These are phyloP conservation scores for Ommatoiulus sabulosus DNA, from an alignment of 2,888 invertebrate species.

Conservation along the genomic window DNA sequence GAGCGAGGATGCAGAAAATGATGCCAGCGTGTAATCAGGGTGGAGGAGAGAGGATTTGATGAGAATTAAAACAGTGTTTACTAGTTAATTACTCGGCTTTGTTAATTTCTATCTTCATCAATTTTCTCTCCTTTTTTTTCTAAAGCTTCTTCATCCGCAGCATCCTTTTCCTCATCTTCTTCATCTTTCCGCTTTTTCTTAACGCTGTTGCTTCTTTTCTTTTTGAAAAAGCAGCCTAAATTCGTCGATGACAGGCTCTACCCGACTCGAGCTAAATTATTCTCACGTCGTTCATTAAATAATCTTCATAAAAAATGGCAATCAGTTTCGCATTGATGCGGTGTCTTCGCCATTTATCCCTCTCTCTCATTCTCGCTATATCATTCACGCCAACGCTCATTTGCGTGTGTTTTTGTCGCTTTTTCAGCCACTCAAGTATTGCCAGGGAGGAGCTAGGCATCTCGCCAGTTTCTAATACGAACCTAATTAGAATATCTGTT, in stretches of 20 bases:
- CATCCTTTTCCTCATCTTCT: not conserved
- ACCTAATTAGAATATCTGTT: slow-evolving; percentile 25
- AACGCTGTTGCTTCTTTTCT: not conserved
- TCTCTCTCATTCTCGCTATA: not conserved
- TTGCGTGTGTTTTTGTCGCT: not conserved
- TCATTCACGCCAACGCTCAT: not conserved
- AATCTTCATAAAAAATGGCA: not conserved
- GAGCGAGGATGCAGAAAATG: slow-evolving; percentile 28
- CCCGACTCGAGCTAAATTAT: slow-evolving; percentile 5
- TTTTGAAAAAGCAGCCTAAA: not conserved
- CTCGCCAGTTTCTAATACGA: not conserved
- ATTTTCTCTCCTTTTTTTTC: not conserved
- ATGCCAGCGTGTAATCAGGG: slow-evolving; percentile 20
- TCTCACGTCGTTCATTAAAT: slow-evolving; percentile 28
- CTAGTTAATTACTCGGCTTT: slow-evolving; percentile 34
- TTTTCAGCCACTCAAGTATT: not conserved
- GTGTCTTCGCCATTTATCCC: not conserved
- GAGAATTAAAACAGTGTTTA: slow-evolving; percentile 28
- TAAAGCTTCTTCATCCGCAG: not conserved
- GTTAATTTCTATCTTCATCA: slow-evolving; percentile 34
- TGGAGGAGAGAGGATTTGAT: not conserved
- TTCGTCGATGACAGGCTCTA: not conserved
- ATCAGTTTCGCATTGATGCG: not conserved
- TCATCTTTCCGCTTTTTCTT: not conserved
- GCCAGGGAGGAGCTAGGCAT: not conserved